Evolutionary conservation across 2,888 invertebrate genomes (phyloP), one percentile per base, ranked within the genome.

Genomic region (Andricus curvator): DNA sequence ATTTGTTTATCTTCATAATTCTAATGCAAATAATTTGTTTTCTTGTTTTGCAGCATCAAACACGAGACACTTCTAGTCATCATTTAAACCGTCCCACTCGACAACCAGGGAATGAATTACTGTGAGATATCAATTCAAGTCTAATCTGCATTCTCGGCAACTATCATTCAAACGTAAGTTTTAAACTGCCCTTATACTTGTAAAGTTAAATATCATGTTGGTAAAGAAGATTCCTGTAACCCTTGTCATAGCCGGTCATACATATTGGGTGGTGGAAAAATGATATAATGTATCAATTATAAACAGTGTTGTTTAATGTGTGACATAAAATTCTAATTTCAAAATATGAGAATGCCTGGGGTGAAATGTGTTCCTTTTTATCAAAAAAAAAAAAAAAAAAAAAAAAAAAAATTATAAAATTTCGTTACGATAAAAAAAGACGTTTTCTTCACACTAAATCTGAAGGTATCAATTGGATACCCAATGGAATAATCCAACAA

Each of bases 91-190:
- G 67, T 22, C 22, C 29, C 41, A 44, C 37, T 67, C 41, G 41
- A 33, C 67, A 67, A 67, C 22, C 67, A 67, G 67, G 41, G 67
- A 44, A 22, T 67, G 67, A 44, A 67, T 67, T 67, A 67, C 37
- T 37, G 41, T 67, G 67, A 67, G 37, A 67, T 67, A 67, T 67
- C 67, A 67, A 33, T 66, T 66, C 37, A 67, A 41, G 44, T 22
- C 67, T 67, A 67, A 67, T 67, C 41, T 67, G 37, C 67, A 22
- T 67, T 67, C 67, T 44, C 67, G 41, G 67, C n/a, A 67, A 67
- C 9, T 37, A 37, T 67, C 41, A 44, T 41, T 22, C 13, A 67
- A 67, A 67, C 22, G 22, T 67, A 37, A 67, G 37, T 67, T 66
- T 33, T n/a, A 20, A 67, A 67, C 41, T 13, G 41, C 41, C 41